These are phyloP conservation scores for Artibeus lituratus DNA, from an alignment of 2,797 vertebrate species.

Conservation along the genomic window DNA sequence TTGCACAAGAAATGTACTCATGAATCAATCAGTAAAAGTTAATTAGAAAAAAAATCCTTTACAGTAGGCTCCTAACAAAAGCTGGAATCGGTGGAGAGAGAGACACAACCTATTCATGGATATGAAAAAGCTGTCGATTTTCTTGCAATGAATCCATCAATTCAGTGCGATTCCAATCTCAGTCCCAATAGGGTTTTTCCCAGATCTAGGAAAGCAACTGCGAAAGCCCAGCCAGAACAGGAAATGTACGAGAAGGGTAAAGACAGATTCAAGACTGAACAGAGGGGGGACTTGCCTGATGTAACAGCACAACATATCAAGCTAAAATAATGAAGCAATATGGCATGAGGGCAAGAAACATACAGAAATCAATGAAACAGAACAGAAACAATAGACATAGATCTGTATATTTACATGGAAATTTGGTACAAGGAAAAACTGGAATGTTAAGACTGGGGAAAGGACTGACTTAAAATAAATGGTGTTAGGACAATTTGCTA, in stretches of 20 bases:
- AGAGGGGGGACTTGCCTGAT: not conserved
- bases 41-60: not conserved
- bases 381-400: not conserved
- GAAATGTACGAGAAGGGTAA: not conserved
- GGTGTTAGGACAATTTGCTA: not conserved
- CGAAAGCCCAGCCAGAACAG: not conserved
- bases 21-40: not conserved
- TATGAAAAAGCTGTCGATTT: not conserved
- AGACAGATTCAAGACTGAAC: not conserved
- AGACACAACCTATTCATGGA: not conserved
- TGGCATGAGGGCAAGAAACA: not conserved
- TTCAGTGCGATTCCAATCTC: not conserved
- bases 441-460: not conserved
- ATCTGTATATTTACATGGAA: not conserved
- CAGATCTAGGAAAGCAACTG: not conserved
- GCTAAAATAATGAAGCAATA: not conserved
- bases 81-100: not conserved
- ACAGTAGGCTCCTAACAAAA: not conserved
- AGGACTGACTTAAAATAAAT: not conserved
- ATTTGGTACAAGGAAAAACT: not conserved
- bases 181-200: not conserved
- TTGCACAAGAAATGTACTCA: not conserved
- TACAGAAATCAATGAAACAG: not conserved
- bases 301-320: not conserved
- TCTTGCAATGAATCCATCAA: not conserved